These are phyloP conservation scores for Plusia festucae DNA, from an alignment of 2,888 invertebrate species.

Conservation along the genomic window DNA sequence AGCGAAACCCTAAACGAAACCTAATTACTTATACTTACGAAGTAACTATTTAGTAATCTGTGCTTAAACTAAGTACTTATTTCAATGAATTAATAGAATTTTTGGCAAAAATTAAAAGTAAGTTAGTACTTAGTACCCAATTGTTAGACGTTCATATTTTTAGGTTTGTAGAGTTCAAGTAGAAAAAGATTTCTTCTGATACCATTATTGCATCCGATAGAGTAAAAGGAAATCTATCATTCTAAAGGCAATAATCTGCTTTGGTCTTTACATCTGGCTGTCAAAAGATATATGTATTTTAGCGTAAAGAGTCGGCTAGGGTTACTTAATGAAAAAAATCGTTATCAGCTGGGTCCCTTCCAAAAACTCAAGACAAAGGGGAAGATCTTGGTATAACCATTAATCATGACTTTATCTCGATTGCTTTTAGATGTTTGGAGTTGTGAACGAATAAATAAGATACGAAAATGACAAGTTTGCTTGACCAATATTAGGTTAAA, in stretches of 20 bases:
- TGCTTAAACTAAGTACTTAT: too few species aligned
- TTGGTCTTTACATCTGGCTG: constrained; percentile 25
- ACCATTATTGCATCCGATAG: too few species aligned
- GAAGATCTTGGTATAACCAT: constrained; percentile 65
- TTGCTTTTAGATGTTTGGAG: constrained; percentile 63
- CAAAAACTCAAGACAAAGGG: constrained; percentile 66
- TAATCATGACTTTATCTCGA: constrained; percentile 76
- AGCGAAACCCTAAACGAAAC: too few species aligned
- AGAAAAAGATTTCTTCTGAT: background rate
- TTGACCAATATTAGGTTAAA: constrained; percentile 20
- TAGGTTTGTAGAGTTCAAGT: background rate
- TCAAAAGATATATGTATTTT: constrained; percentile 33
- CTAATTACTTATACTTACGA: too few species aligned
- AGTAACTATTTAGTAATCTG: too few species aligned
- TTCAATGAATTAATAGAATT: too few species aligned
- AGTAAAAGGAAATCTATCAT: constrained; percentile 12
- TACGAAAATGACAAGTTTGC: constrained; percentile 43
- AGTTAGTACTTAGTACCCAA: too few species aligned
- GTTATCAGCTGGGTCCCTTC: constrained; percentile 65
- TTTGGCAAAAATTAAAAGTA: too few species aligned
- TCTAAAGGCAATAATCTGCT: constrained; percentile 36
- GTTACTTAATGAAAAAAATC: constrained; percentile 61
- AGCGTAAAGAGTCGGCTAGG: constrained; percentile 19
- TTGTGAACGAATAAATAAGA: constrained; percentile 65
- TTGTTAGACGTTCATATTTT: background rate